These are phyloP conservation scores for Cyprinodon brontotheroides DNA, from an alignment of 2,113 vertebrate species.

Conservation along the genomic window DNA sequence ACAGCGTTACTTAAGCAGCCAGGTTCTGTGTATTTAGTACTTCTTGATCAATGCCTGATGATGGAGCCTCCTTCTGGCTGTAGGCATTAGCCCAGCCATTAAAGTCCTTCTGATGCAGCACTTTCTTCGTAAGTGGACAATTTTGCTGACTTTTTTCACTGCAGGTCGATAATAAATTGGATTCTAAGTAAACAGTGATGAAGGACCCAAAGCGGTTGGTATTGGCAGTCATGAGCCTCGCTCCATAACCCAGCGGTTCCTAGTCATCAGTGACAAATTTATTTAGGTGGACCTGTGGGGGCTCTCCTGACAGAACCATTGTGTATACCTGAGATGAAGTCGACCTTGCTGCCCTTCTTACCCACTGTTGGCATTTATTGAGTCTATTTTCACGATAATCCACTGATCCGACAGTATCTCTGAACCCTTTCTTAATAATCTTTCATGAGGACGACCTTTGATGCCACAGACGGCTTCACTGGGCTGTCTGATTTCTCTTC, in stretches of 20 bases:
- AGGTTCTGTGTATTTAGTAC: constrained; percentile 45
- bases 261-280: constrained; percentile 69
- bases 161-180: constrained; percentile 69
- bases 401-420: constrained; percentile 68
- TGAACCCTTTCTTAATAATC: constrained; percentile 61
- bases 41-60: constrained; percentile 57
- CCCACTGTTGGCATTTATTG: constrained; percentile 45
- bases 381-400: constrained; percentile 61
- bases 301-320: constrained; percentile 47
- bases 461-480: constrained; percentile 63
- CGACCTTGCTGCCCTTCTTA: constrained; percentile 43
- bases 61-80: constrained; percentile 53
- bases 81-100: constrained; percentile 54
- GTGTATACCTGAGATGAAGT: constrained; percentile 33
- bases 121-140: constrained; percentile 63
- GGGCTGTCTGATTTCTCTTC: constrained; percentile 57
- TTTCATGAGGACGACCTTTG: constrained; percentile 71
- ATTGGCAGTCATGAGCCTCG: constrained; percentile 61
- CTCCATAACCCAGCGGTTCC: constrained; percentile 45
- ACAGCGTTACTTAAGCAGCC: constrained; percentile 11
- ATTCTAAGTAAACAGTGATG: constrained; percentile 75
- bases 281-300: constrained; percentile 44
- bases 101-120: constrained; percentile 71
- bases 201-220: constrained; percentile 61
- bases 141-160: constrained; percentile 66